Conservation (phyloP, 2,113 vertebrate genomes). For the Camelus bactrianus region DNA sequence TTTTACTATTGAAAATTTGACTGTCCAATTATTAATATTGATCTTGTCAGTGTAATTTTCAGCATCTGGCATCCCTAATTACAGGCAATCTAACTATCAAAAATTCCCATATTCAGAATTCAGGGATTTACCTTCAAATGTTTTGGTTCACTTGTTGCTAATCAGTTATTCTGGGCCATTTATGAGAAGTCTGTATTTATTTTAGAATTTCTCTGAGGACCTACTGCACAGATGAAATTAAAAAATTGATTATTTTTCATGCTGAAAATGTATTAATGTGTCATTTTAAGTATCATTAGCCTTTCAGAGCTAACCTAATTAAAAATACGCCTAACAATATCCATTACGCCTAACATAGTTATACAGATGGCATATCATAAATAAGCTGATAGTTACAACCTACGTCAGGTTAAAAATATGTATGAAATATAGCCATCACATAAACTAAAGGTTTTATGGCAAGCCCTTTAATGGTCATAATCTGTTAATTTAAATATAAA, state of each 20-base stretch:
- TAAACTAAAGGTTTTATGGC: not conserved
- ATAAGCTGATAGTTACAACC: not conserved
- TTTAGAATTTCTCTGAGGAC: not conserved
- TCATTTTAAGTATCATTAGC: not conserved
- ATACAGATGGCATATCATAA: not conserved
- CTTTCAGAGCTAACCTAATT: not conserved
- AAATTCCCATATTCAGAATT: not conserved
- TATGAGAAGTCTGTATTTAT: not conserved
- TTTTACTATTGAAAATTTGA: not conserved
- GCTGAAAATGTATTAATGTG: not conserved
- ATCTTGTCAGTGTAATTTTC: slow-evolving; percentile 21
- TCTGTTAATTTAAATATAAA: not conserved
- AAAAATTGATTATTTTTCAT: slow-evolving; percentile 16
- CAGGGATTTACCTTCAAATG: not conserved
- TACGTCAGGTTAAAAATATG: not conserved
- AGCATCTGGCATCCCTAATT: not conserved
- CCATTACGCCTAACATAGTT: not conserved
- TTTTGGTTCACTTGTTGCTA: not conserved
- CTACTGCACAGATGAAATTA: not conserved
- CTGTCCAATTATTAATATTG: not conserved
- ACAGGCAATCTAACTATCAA: not conserved
- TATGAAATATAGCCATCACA: not conserved
- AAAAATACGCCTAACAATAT: not conserved
- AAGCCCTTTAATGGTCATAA: not conserved
- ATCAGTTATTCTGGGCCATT: not conserved